These are phyloP conservation scores for Decapterus maruadsi DNA, from an alignment of 2,797 vertebrate species.

Conservation along the genomic window DNA sequence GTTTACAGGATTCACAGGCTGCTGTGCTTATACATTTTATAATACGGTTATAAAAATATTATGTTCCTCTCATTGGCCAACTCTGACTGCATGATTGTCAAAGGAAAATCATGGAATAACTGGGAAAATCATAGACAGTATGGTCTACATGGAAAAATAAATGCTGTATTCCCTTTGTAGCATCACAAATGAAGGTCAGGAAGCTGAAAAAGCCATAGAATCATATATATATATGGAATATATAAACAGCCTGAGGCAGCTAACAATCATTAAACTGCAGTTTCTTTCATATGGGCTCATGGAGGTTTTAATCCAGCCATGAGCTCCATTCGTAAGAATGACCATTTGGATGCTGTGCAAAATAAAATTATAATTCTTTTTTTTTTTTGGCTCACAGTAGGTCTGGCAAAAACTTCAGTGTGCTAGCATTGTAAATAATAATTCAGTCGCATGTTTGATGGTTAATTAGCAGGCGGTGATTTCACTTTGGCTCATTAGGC, in stretches of 20 bases:
- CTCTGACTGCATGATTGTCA: neutral
- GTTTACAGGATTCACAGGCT: neutral
- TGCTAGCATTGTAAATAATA: constrained; percentile 3
- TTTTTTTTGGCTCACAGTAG: neutral
- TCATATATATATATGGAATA: too few relatives aligned
- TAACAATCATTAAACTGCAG: neutral
- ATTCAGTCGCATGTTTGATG: constrained; percentile 1
- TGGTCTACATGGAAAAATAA: neutral
- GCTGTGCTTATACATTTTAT: neutral
- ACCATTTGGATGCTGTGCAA: neutral
- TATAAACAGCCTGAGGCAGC: neutral
- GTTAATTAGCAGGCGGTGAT: constrained; percentile 24
- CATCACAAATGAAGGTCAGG: constrained; percentile 21
- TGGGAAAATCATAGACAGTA: neutral
- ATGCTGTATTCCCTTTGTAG: constrained; percentile 8
- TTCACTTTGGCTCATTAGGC: constrained; percentile 27
- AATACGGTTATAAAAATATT: neutral
- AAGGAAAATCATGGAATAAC: constrained; percentile 5
- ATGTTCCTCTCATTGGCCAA: neutral
- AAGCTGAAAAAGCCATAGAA: neutral
- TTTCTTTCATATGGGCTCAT: neutral
- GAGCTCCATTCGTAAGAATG: too few relatives aligned
- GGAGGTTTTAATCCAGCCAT: too few relatives aligned
- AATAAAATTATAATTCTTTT: neutral
- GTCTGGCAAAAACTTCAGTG: neutral